Evolutionary conservation across 2,113 vertebrate genomes (phyloP).

Genomic region (Mandrillus leucophaeus): DNA sequence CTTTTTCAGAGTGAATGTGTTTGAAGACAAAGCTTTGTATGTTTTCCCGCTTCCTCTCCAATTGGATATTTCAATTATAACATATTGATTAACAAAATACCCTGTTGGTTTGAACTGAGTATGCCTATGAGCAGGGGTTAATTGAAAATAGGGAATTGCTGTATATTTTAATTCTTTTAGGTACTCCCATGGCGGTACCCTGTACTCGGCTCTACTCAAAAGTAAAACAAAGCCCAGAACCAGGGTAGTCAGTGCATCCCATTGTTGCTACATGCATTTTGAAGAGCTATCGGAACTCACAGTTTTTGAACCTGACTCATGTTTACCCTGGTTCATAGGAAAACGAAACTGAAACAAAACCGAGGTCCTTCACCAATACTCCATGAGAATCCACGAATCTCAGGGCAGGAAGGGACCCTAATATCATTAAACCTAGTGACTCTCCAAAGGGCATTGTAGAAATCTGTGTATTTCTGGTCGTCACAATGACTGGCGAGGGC

Average conservation of each 20-base stretch:
- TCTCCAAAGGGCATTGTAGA: background rate
- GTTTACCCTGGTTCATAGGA: background rate
- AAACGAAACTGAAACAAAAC: constrained; percentile 41
- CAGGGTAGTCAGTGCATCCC: background rate
- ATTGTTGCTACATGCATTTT: background rate
- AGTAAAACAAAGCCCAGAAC: constrained; percentile 43
- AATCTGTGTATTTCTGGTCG: background rate
- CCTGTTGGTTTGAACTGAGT: constrained; percentile 26
- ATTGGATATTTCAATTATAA: constrained; percentile 45
- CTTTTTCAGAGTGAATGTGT: constrained; percentile 34
- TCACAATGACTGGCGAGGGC: background rate
- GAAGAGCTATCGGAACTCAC: background rate
- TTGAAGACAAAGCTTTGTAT: constrained; percentile 40
- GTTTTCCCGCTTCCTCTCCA: constrained; percentile 2
- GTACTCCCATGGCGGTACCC: background rate
- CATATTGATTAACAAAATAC: constrained; percentile 58
- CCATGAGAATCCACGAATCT: background rate
- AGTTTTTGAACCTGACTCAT: background rate
- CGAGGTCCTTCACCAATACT: background rate
- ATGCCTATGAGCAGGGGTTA: constrained; percentile 29
- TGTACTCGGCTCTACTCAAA: background rate
- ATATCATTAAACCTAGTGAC: background rate
- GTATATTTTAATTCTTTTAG: constrained; percentile 37
- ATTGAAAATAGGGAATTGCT: constrained; percentile 52
- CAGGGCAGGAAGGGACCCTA: background rate